Percentiles rank a stretch among this genome's conserved stretches.
phyloP scores from a whole-genome alignment of 30 jellyfish, hydroid and myxozoan genomes.

The Catostylus mosaicus region DNA sequence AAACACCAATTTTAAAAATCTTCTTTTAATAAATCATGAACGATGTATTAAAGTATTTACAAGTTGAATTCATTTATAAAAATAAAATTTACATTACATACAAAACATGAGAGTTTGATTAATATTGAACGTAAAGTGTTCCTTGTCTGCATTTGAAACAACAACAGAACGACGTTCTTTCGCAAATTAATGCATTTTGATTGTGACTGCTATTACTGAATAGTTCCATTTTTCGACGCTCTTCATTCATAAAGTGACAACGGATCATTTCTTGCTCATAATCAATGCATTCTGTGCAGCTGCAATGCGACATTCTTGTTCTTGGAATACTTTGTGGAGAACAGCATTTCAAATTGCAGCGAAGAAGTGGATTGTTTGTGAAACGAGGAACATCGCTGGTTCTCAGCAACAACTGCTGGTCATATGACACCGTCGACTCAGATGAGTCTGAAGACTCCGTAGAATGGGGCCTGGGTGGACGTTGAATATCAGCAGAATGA shows the following conservation, averaged over 20 bases:
- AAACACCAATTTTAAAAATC: too few species aligned
- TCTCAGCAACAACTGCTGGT: not conserved
- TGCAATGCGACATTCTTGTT: not conserved
- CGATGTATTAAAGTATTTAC: not conserved
- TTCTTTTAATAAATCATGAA: too few species aligned
- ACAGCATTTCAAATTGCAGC: not conserved
- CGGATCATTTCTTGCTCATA: not conserved
- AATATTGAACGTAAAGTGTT: slow-evolving; percentile 48
- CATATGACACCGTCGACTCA: not conserved
- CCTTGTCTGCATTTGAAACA: slow-evolving; percentile 59
- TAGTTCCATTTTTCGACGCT: not conserved
- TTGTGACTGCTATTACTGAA: not conserved
- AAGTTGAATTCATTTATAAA: not conserved
- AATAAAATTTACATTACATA: too few species aligned
- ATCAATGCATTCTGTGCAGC: slow-evolving; percentile 7
- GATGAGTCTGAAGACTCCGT: slow-evolving; percentile 14
- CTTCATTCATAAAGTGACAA: not conserved
- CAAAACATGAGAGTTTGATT: not conserved
- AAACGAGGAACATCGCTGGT: not conserved
- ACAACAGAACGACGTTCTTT: slow-evolving; percentile 32
- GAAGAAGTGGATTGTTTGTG: not conserved
- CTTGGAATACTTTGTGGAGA: not conserved
- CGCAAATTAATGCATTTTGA: not conserved
- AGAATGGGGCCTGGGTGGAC: not conserved
- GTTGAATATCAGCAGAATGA: not conserved